Percentiles rank a stretch among this genome's conserved stretches.
Conservation (phyloP, 2,888 invertebrate species). For the Diadromus collaris region DNA sequence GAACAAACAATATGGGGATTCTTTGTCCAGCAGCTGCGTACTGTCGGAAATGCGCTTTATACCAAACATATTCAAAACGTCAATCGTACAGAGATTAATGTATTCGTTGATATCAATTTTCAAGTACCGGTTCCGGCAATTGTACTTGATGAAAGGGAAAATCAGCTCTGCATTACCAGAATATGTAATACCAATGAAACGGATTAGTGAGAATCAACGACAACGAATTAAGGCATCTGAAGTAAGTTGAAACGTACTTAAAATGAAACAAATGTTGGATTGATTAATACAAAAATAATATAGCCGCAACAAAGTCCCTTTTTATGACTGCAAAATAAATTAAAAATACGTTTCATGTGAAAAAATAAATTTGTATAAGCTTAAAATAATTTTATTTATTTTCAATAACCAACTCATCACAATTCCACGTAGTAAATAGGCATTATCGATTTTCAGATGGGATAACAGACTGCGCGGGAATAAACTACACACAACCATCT, state of each 20-base stretch:
- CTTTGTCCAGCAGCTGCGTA: not conserved
- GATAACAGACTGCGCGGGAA: too few species aligned
- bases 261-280: not conserved
- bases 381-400: too few species aligned
- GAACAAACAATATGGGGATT: not conserved
- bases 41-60: not conserved
- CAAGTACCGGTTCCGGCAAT: not conserved
- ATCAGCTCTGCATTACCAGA: constrained; percentile 2
- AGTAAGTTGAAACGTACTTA: not conserved
- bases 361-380: too few species aligned
- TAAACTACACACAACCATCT: too few species aligned
- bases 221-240: not conserved
- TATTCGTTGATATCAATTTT: not conserved
- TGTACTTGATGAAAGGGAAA: constrained; percentile 4
- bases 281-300: too few species aligned
- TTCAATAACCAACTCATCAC: too few species aligned
- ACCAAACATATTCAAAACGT: constrained; percentile 7
- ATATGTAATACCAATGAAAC: not conserved
- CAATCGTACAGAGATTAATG: not conserved
- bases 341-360: too few species aligned
- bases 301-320: too few species aligned
- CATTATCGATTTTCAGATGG: too few species aligned
- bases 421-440: too few species aligned
- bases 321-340: too few species aligned
- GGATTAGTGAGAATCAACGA: not conserved